Base-by-base conservation (phyloP, 1,140 invertebrate species). In the Tyrophagus putrescentiae region DNA sequence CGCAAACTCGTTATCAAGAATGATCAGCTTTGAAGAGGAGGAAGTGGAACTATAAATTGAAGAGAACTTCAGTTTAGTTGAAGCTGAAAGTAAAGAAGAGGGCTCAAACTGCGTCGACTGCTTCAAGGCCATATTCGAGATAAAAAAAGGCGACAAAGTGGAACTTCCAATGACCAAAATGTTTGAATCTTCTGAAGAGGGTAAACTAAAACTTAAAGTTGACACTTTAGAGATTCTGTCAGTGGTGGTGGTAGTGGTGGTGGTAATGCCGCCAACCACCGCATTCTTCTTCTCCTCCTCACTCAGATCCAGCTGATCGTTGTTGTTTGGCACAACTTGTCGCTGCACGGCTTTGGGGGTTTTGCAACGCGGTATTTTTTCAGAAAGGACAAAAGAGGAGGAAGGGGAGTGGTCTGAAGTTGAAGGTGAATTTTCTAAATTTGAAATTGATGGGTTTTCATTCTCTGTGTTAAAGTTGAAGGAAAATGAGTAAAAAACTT, bases 181-280 rank as follows among this genome's bases (percentile, higher is more conserved):
- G 21, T 54, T 25, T 4, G 4, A 34, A n/a, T n/a, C 21, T 25
- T 13, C 33, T 5, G 18, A 21, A 53, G 33, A 4, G 23, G 41
- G 4, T 52, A 21, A 1, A 21, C 6, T 18, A 4, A 28, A 7
- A n/a, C 16, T 7, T 11, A 45, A n/a, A 5, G 57, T 31, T 28
- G 57, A 25, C 21, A n/a, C 6, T 4, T 66, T 21, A 66, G 65
- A n/a, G n/a, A n/a, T n/a, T n/a, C n/a, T n/a, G n/a, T n/a, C 11
- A 31, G 65, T 68, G 60, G 23, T 39, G 25, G 68, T 53, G 5
- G 60, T 53, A 50, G 68, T 66, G 33, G 66, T 56, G 13, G 68
- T 58, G 9, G 68, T 29, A 3, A 57, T 44, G 1, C 66, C 67
- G 1, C 66, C 67, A 1, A 71, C 66, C 6, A 70, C 67, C 0